Conservation (phyloP, 2,113 vertebrate genomes). For the Progne subis region DNA sequence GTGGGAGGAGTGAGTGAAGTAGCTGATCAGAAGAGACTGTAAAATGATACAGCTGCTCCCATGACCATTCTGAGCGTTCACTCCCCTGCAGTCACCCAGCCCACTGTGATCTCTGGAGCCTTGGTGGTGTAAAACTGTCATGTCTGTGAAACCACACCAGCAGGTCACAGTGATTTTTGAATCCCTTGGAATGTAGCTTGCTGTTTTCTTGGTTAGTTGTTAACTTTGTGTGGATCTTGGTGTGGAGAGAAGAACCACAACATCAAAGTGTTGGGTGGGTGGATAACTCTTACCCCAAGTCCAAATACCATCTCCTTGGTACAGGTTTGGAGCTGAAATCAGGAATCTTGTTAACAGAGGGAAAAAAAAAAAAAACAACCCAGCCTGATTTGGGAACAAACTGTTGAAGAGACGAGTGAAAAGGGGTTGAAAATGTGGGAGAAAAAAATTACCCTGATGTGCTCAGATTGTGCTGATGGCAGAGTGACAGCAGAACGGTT, state of each 20-base stretch:
- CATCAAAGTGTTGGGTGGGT: background rate
- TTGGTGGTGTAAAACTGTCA: background rate
- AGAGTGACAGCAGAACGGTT: background rate
- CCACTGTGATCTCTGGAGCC: background rate
- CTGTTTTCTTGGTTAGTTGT: background rate
- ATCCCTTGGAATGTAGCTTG: background rate
- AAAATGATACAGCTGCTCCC: background rate
- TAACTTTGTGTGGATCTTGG: background rate
- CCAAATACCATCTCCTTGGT: background rate
- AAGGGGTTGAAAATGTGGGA: background rate
- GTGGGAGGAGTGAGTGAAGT: background rate
- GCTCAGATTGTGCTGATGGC: background rate
- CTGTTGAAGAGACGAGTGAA: background rate
- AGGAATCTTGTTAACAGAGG: background rate
- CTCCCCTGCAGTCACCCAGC: background rate
- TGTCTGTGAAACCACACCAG: background rate
- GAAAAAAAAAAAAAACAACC: background rate
- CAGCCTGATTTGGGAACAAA: background rate
- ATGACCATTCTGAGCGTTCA: background rate
- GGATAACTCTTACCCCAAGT: background rate
- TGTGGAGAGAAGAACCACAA: background rate
- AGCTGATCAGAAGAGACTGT: background rate
- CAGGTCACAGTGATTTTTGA: background rate
- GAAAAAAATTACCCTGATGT: background rate
- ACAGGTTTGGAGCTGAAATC: background rate